Evolutionary conservation across 2,113 vertebrate species (phyloP).

Genomic region (Pandion haliaetus): DNA sequence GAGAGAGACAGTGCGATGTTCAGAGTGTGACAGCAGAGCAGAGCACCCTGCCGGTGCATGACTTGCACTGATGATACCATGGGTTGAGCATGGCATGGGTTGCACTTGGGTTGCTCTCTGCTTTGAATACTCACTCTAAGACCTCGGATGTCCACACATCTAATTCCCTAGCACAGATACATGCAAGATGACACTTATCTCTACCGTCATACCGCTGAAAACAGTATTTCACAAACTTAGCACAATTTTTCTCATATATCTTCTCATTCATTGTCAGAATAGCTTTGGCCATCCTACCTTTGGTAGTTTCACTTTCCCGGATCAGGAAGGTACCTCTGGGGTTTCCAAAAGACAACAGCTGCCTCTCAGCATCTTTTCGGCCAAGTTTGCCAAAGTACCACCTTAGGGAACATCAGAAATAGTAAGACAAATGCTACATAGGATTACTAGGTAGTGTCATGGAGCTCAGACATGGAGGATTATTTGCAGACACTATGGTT

Average conservation of each 20-base stretch:
- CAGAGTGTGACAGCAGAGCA: neutral
- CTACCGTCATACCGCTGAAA: neutral
- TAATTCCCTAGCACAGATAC: neutral
- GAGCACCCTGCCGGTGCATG: neutral
- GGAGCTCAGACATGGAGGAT: neutral
- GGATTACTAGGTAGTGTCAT: neutral
- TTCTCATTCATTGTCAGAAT: neutral
- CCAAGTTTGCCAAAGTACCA: constrained; percentile 99
- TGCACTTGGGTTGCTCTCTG: neutral
- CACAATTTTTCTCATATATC: neutral
- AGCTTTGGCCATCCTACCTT: constrained; percentile 78
- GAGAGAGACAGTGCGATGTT: neutral
- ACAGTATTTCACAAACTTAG: neutral
- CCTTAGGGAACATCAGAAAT: constrained; percentile 57
- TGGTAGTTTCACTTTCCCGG: constrained; percentile 97
- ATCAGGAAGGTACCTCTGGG: constrained; percentile 94
- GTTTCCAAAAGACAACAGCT: constrained; percentile 91
- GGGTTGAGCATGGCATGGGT: neutral
- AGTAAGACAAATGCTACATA: neutral
- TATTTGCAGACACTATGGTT: neutral
- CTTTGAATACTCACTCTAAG: neutral
- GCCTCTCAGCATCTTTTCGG: constrained; percentile 95
- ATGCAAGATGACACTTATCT: neutral
- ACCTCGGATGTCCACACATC: neutral
- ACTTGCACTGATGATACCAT: neutral